Evolutionary conservation across 2,797 vertebrate genomes (phyloP).

Genomic region (Peromyscus melanophrys): DNA sequence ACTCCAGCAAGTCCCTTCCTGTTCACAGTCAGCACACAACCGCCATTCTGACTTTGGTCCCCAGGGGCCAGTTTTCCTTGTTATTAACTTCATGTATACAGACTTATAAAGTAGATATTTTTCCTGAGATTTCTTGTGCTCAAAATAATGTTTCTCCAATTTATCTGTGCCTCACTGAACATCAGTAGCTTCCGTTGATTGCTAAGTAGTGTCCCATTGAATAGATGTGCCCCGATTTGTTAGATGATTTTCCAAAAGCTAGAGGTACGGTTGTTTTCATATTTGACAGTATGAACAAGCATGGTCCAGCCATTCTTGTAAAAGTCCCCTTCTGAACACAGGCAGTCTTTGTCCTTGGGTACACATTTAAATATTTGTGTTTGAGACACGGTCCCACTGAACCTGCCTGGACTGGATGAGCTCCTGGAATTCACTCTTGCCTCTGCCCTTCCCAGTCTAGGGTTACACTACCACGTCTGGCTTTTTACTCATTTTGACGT

Average conservation of each 20-base stretch:
- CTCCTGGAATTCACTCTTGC: background rate
- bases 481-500: background rate
- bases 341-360: background rate
- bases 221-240: background rate
- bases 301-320: background rate
- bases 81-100: background rate
- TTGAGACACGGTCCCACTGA: background rate
- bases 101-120: background rate
- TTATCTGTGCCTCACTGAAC: background rate
- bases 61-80: background rate
- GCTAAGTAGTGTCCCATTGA: background rate
- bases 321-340: background rate
- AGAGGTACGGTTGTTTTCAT: slow-evolving; percentile 3
- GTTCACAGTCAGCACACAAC: background rate
- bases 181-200: background rate
- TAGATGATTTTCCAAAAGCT: background rate
- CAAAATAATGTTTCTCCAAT: background rate
- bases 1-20: background rate
- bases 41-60: background rate
- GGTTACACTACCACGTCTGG: too few relatives aligned
- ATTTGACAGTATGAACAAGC: background rate
- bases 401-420: background rate
- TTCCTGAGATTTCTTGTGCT: slow-evolving; percentile 28
- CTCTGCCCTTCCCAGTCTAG: background rate
- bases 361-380: background rate